Percentiles rank a stretch among this genome's conserved stretches.
Conservation (phyloP, 2,888 invertebrate species). For the Eudemis profundana region DNA sequence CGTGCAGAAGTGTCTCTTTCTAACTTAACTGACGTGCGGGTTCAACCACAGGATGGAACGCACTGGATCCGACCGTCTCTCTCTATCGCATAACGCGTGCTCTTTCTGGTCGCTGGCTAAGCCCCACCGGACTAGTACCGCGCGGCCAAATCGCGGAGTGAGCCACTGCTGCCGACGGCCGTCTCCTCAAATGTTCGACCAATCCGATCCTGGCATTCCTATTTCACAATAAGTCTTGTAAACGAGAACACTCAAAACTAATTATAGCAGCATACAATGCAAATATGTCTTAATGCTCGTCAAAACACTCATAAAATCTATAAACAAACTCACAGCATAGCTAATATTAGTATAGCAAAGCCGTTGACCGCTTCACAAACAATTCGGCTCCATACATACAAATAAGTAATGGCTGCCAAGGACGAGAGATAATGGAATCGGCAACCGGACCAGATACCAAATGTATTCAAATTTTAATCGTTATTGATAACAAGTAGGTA, state of each 20-base stretch:
- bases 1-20: too few relatives aligned
- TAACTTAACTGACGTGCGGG: too few relatives aligned
- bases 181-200: too few relatives aligned
- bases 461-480: conserved; percentile 19
- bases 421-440: conserved; percentile 19
- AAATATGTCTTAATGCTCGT: conserved; percentile 5
- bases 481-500: background rate
- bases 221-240: background rate
- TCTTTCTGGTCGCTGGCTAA: too few relatives aligned
- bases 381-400: conserved; percentile 23
- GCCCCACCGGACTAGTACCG: too few relatives aligned
- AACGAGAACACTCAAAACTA: background rate
- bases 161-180: too few relatives aligned
- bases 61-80: too few relatives aligned
- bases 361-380: conserved; percentile 32
- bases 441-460: conserved; percentile 14
- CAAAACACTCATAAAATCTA: conserved; percentile 24
- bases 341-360: conserved; percentile 34
- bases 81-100: too few relatives aligned
- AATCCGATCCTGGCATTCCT: too few relatives aligned
- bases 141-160: too few relatives aligned
- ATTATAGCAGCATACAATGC: conserved; percentile 1
- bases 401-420: conserved; percentile 30
- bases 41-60: too few relatives aligned
- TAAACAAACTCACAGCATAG: conserved; percentile 18